Evolutionary conservation across 2,113 vertebrate species (phyloP).

Genomic region (Apteryx mantelli): DNA sequence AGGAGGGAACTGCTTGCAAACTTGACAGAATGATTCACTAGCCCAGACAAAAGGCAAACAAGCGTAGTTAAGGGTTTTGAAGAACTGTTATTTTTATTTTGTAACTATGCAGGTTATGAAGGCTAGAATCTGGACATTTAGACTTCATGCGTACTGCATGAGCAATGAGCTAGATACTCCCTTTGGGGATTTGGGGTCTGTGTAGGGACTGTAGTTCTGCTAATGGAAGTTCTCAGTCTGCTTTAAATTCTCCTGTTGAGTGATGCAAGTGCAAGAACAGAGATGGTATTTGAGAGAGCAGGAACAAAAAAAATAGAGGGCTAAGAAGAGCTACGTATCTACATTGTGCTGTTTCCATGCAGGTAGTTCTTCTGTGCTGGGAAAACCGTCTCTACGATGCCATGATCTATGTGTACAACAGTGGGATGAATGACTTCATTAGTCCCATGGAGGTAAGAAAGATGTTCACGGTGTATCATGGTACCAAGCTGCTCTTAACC

Average conservation of each 20-base stretch:
- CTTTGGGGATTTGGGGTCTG: background rate
- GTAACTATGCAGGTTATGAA: background rate
- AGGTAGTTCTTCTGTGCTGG: slow-evolving; percentile 97
- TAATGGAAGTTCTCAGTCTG: background rate
- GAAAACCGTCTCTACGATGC: slow-evolving; percentile 94
- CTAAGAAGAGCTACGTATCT: background rate
- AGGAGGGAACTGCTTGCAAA: background rate
- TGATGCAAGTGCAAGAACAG: background rate
- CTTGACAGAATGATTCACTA: background rate
- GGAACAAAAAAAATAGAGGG: background rate
- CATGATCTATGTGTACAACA: slow-evolving; percentile 97
- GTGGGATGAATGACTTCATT: slow-evolving; percentile 97
- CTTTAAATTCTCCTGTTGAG: background rate
- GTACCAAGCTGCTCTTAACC: background rate
- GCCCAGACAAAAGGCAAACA: background rate
- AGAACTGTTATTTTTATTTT: background rate
- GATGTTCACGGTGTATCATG: background rate
- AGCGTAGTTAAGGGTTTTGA: background rate
- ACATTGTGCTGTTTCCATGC: slow-evolving; percentile 17
- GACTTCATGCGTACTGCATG: rapidly evolving
- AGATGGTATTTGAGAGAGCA: background rate
- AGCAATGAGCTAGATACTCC: background rate
- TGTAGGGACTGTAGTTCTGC: background rate
- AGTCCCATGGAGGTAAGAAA: slow-evolving; percentile 93
- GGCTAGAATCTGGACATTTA: background rate